A percentile compares a stretch with the other conserved stretches of the same genome.
Conservation (phyloP, 35 echinoderm and acorn worm genomes). For the Eucidaris tribuloides region DNA sequence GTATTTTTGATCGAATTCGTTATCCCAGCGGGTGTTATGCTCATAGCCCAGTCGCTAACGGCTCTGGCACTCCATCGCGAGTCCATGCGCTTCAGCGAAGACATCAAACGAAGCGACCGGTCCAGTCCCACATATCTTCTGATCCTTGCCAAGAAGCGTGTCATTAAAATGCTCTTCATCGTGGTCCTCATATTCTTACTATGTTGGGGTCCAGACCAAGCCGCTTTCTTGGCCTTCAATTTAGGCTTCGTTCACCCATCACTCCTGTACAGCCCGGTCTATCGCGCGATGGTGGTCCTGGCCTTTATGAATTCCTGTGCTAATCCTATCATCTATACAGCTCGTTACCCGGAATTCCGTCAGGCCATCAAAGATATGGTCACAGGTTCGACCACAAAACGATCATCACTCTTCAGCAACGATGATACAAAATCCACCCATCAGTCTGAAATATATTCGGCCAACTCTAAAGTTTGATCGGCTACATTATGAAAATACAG, state of each 20-base stretch:
- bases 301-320: conserved; percentile 54
- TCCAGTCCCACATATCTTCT: background rate
- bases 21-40: conserved; percentile 50
- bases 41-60: conserved; percentile 30
- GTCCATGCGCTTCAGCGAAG: background rate
- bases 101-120: conserved; percentile 2
- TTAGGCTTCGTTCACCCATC: background rate
- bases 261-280: background rate
- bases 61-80: background rate
- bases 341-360: conserved; percentile 45
- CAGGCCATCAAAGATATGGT: too few relatives aligned
- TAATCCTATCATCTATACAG: conserved; percentile 68
- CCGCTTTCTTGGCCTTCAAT: conserved; percentile 30
- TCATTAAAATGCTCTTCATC: conserved; percentile 62
- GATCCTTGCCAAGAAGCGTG: conserved; percentile 39
- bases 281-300: conserved; percentile 10
- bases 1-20: conserved; percentile 59
- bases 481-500: too few relatives aligned
- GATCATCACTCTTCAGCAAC: too few relatives aligned
- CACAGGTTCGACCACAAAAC: too few relatives aligned
- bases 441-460: too few relatives aligned
- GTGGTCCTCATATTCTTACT: conserved; percentile 65
- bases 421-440: too few relatives aligned
- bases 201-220: conserved; percentile 77
- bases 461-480: too few relatives aligned